Conservation (phyloP, 1,140 invertebrate genomes). For the Drepana arcuata region DNA sequence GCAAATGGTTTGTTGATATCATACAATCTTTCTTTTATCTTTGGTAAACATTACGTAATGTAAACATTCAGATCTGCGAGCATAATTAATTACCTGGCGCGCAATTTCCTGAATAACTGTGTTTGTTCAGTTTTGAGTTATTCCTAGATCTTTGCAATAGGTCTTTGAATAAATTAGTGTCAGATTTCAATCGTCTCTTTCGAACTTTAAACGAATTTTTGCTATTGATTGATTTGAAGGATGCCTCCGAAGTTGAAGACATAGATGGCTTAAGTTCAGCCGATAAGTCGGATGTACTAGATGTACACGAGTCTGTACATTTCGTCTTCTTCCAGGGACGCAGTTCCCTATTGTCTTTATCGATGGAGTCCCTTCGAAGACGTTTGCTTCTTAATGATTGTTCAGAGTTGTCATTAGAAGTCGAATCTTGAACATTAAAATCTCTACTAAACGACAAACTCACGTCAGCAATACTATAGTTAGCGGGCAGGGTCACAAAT, state of each 20-base stretch:
- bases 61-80: too few relatives aligned
- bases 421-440: constrained; percentile 28
- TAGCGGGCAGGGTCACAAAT: constrained; percentile 15
- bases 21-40: too few relatives aligned
- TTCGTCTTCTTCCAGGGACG: constrained; percentile 47
- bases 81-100: constrained; percentile 40
- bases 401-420: constrained; percentile 30
- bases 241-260: constrained; percentile 48
- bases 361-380: constrained; percentile 29
- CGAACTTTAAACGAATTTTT: constrained; percentile 50
- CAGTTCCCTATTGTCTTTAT: constrained; percentile 26
- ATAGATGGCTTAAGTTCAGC: constrained; percentile 26
- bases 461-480: constrained; percentile 26
- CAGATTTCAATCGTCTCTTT: constrained; percentile 47
- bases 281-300: constrained; percentile 32
- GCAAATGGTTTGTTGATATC: too few relatives aligned
- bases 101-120: constrained; percentile 23
- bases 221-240: constrained; percentile 55
- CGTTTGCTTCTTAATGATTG: constrained; percentile 33
- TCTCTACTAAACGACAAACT: constrained; percentile 41
- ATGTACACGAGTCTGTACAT: constrained; percentile 29
- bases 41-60: too few relatives aligned
- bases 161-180: constrained; percentile 48
- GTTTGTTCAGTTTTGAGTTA: constrained; percentile 19
- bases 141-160: constrained; percentile 38